A percentile compares a stretch with the other conserved stretches of the same genome.
phyloP scores from a whole-genome alignment of 2,113 vertebrate genomes.

The Aegithalos caudatus region DNA sequence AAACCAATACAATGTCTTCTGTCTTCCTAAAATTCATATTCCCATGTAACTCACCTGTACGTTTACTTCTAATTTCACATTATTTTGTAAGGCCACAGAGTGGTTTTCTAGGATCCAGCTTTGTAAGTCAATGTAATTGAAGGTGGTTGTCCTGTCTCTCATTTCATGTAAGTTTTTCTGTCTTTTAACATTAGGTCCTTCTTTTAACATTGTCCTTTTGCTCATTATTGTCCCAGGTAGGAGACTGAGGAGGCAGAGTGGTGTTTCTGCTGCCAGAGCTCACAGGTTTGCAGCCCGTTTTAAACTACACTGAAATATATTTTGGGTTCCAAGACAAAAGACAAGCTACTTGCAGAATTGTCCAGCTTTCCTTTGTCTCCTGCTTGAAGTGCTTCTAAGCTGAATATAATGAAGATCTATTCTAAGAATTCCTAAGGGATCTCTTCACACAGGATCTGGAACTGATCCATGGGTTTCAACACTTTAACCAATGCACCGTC shows the following conservation, averaged over 20 bases:
- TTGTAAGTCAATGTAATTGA: neutral
- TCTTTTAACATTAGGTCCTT: neutral
- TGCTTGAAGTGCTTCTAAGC: conserved; percentile 6
- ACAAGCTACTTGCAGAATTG: neutral
- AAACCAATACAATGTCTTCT: neutral
- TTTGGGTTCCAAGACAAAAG: conserved; percentile 6
- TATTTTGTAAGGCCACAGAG: neutral
- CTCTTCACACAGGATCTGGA: conserved; percentile 32
- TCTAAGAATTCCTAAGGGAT: conserved; percentile 33
- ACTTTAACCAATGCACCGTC: conserved; percentile 14
- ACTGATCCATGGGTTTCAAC: conserved; percentile 24
- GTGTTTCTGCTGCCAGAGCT: neutral
- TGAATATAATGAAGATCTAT: conserved; percentile 29
- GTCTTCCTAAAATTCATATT: neutral
- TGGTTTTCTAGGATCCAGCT: neutral
- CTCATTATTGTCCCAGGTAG: neutral
- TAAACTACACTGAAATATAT: neutral
- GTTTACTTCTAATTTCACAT: neutral
- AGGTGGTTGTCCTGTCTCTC: neutral
- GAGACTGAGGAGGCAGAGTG: neutral
- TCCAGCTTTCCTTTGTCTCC: conserved; percentile 3
- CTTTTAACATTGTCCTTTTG: neutral
- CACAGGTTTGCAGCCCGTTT: neutral
- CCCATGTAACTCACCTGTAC: neutral
- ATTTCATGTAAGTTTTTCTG: neutral